Conservation (phyloP, 2,888 invertebrate species). For the Palloptera scutellata region DNA sequence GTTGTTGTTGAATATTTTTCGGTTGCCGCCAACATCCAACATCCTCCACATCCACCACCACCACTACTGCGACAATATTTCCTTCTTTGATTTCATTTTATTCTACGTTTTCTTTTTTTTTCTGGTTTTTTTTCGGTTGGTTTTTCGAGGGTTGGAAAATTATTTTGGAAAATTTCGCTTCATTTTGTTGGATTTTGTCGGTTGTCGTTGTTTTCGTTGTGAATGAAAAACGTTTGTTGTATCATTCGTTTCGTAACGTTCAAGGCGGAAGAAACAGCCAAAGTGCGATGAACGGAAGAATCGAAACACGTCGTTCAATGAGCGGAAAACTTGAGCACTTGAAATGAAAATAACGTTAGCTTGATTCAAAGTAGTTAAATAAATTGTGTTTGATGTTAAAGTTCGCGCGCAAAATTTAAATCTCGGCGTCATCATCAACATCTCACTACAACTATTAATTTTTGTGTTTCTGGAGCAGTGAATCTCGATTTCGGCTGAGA, state of each 20-base stretch:
- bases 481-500: too few species aligned
- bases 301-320: constrained; percentile 5
- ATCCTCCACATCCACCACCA: background rate
- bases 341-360: background rate
- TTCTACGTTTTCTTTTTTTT: too few species aligned
- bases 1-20: background rate
- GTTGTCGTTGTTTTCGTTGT: constrained; percentile 55
- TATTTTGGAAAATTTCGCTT: constrained; percentile 29
- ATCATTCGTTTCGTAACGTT: constrained; percentile 60
- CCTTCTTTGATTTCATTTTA: too few species aligned
- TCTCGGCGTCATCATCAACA: background rate
- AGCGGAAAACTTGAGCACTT: background rate
- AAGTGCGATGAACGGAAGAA: constrained; percentile 5
- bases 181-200: constrained; percentile 15
- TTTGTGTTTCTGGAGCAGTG: too few species aligned
- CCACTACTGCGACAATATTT: constrained; percentile 3
- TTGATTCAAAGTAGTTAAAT: background rate
- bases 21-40: constrained; percentile 9
- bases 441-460: too few species aligned
- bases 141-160: constrained; percentile 52
- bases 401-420: constrained; percentile 1
- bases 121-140: background rate
- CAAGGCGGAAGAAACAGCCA: constrained; percentile 54
- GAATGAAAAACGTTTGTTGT: constrained; percentile 57
- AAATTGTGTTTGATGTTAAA: background rate